Evolutionary conservation across 2,797 vertebrate species (phyloP).

Genomic region (Arnoldichthys spilopterus): DNA sequence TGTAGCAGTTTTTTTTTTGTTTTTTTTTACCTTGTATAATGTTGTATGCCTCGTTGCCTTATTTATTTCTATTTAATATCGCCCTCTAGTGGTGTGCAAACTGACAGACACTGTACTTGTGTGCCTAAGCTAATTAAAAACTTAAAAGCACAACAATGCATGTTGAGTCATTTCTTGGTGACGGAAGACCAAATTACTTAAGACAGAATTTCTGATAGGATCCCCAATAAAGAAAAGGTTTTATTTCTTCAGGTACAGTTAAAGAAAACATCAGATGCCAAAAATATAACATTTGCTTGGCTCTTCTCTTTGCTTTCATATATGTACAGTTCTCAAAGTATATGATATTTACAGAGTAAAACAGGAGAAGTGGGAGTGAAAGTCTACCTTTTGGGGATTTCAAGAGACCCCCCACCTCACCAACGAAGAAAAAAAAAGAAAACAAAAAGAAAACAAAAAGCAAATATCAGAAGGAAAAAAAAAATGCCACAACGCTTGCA

Average conservation of each 20-base stretch:
- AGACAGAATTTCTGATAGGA: slow-evolving; percentile 48
- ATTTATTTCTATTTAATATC: slow-evolving; percentile 65
- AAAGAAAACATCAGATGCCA: slow-evolving; percentile 85
- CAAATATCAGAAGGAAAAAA: slow-evolving; percentile 58
- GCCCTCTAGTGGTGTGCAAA: slow-evolving; percentile 67
- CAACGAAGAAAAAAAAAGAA: slow-evolving; percentile 57
- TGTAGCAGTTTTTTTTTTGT: slow-evolving; percentile 57
- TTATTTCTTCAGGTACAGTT: slow-evolving; percentile 84
- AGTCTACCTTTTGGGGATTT: slow-evolving; percentile 72
- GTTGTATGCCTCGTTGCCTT: slow-evolving; percentile 42
- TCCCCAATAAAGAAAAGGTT: slow-evolving; percentile 75
- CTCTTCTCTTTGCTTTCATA: slow-evolving; percentile 82
- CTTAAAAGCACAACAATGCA: not conserved
- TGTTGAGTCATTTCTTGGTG: not conserved
- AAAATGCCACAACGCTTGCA: slow-evolving; percentile 65
- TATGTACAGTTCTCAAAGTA: slow-evolving; percentile 85
- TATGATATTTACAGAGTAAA: slow-evolving; percentile 81
- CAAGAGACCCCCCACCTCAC: slow-evolving; percentile 63
- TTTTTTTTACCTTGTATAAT: slow-evolving; percentile 64
- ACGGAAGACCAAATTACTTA: not conserved
- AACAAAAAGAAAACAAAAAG: slow-evolving; percentile 61
- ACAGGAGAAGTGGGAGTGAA: slow-evolving; percentile 67
- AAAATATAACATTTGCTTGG: slow-evolving; percentile 87
- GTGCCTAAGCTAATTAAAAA: slow-evolving; percentile 53
- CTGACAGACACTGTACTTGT: slow-evolving; percentile 66